Base-by-base conservation (phyloP, 2,888 invertebrate genomes). In the Syrphus vitripennis region DNA sequence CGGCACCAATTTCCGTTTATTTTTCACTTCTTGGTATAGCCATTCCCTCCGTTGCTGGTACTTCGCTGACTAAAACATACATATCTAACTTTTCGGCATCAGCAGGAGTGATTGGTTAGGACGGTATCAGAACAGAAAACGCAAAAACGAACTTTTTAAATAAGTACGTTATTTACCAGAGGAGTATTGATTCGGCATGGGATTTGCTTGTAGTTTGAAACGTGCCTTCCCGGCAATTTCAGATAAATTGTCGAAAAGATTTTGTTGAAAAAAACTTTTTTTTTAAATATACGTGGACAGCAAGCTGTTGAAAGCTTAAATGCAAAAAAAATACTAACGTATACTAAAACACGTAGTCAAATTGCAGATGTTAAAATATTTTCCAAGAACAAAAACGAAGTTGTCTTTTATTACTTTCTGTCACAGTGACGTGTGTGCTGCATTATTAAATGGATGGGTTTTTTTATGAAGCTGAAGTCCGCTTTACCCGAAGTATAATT, bases 141-240 rank as follows among this genome's bases (percentile, higher is more conserved):
- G n/a, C n/a, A 9, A 40, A 3, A 3, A 26, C 16, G 10, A 19
- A 40, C 6, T 63, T 42, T 42, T n/a, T 61, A 16, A 4, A 14
- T 34, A n/a, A n/a, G 3, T 42, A n/a, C 29, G 6, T 16, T n/a
- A n/a, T n/a, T n/a, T n/a, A n/a, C n/a, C n/a, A 34, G 37, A 29
- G 21, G 7, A 37, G 34, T 70, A 53, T 59, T 37, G 65, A 21
- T 50, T 53, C 65, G 42, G 50, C 74, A 75, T 70, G 80, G 65
- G 37, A 61, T 77, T 61, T 55, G 16, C 31, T 59, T 69, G 65
- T 75, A 77, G 77, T 82, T 82, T 74, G 86, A 82, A 86, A 86
- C 86, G 82, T 86, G 86, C 82, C 82, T 86, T 86, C 82, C 86
- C 82, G 86, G 70, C 82, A 78, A 86, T 86, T 86, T 86, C 74